Base-by-base conservation (phyloP, 1,140 invertebrate species). In the Muscidifurax raptorellus region DNA sequence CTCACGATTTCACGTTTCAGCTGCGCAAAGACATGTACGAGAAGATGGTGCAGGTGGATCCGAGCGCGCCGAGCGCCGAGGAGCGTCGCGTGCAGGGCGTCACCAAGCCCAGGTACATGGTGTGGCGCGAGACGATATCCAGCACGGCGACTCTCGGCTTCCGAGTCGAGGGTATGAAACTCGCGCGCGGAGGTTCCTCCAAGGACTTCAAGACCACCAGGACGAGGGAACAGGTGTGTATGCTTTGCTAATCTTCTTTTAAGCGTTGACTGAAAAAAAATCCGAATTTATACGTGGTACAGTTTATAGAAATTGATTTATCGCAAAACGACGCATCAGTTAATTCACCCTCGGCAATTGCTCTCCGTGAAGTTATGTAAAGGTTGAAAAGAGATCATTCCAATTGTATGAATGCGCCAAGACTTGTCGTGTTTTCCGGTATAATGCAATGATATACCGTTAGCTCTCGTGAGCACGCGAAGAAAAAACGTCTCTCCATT, bases 181-280 rank as follows among this genome's bases (percentile, higher is more conserved):
- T 96, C 87, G 95, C 95, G 67, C 97, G 97, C 89, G 97, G 97
- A 52, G 96, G 95, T 77, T 97, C 97, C 76, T 96, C 96, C 86
- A 99, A 99, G 94, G 98, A 99, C 91, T 99, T 99, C 91, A 99
- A 99, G 93, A 99, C 97, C n/a, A 98, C 97, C 5, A 96, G 97
- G 93, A 96, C 96, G 32, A 94, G 95, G 88, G 96, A 97, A 64
- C 95, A 96, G 93, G 92, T 92, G 9, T 0, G 59, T 83, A 25
- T 69, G 30, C 74, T 71, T 28, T 83, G n/a, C 75, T 72, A 18
- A 6, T 74, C 15, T 36, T 40, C 3, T 69, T 30, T 36, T 7
- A 36, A 5, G 32, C 32, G 32, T 7, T 36, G n/a, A n/a, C n/a
- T n/a, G n/a, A n/a, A n/a, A n/a, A n/a, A n/a, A n/a, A n/a, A n/a